Base-by-base conservation (phyloP, 1,140 invertebrate species). In the Macrobrachium nipponense region DNA sequence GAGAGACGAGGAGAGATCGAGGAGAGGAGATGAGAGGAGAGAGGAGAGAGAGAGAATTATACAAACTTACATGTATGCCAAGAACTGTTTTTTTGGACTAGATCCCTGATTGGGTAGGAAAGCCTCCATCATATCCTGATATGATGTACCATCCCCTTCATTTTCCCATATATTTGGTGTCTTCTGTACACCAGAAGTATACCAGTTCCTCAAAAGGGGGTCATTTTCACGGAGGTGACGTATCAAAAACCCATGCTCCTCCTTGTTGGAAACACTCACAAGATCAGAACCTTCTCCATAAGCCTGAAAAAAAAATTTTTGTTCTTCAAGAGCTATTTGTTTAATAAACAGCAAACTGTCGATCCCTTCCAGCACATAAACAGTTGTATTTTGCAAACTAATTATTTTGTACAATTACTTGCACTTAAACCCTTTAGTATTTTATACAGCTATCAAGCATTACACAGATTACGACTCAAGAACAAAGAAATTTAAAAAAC, bases 191-290 rank as follows among this genome's bases (percentile, higher is more conserved):
- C 94, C 94, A 27, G 96, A 95, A 43, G 95, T 95, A 88, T 96
- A 97, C 96, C 97, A 98, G n/a, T 94, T 93, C 75, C 95, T 92
- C 90, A 96, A 95, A 87, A 97, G 95, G 36, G 96, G 96, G 92
- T 98, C 96, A 88, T 95, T 93, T 89, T 93, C 92, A 89, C 95
- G 93, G 10, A 98, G 91, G 89, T 96, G 94, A 86, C 95, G 93
- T 2, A 96, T 92, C 17, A 98, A 92, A 90, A 97, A 98, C 0
- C 95, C 93, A 93, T 98, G 97, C 90, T 98, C 96, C 81, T 98
- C 97, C 6, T 95, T 91, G 76, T 92, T 94, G 90, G 95, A 96
- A 12, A 98, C 93, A 87, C 95, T 94, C 0, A 96, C 92, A 60
- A 98, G 90, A 90, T 98, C 96, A 8, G 84, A 80, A 7, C 84